Base-by-base conservation (phyloP, 2,797 vertebrate species). In the Gallirallus australis region DNA sequence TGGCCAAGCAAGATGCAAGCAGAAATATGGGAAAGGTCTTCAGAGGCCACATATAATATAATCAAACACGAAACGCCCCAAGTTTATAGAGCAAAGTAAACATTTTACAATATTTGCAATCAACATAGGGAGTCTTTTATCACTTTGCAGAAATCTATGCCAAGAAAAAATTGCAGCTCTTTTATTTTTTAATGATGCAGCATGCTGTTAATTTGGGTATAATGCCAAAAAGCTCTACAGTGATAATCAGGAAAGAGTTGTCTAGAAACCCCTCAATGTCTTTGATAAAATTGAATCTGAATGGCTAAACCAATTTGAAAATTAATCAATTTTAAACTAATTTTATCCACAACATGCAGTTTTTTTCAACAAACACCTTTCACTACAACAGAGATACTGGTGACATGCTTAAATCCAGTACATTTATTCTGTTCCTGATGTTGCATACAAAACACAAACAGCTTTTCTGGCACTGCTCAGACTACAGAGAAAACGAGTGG, bases 121-220 rank as follows among this genome's bases (percentile, higher is more conserved):
- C 89, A 95, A 72, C 77, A 84, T 25, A 87, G 81, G 86, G 70
- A 94, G 64, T 52, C 82, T 91, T 96, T 87, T 88, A 93, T 96
- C 13, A 2, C 53, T 95, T 84, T 76, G 40, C 42, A 90, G 86
- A 94, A 90, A 84, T 57, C 57, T 87, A 65, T 0, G 15, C 92
- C 82, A 96, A 94, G 92, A 77, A 94, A 95, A 95, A 95, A 94
- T 20, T 89, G 56, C 90, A 94, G 82, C 28, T 86, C 65, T 93
- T 72, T 72, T 52, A 93, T 83, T 93, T 93, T 94, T 90, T 95
- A 95, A 95, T 66, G 69, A 89, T 1, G 6, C 72, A 92, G 53
- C 84, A 84, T 80, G 66, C 40, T 93, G 89, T 86, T 94, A 94
- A 95, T 94, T 85, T 79, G 63, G 37, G 53, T 81, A 24, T 53